Evolutionary conservation across 2,113 vertebrate genomes (phyloP).

Genomic region (Rissa tridactyla): DNA sequence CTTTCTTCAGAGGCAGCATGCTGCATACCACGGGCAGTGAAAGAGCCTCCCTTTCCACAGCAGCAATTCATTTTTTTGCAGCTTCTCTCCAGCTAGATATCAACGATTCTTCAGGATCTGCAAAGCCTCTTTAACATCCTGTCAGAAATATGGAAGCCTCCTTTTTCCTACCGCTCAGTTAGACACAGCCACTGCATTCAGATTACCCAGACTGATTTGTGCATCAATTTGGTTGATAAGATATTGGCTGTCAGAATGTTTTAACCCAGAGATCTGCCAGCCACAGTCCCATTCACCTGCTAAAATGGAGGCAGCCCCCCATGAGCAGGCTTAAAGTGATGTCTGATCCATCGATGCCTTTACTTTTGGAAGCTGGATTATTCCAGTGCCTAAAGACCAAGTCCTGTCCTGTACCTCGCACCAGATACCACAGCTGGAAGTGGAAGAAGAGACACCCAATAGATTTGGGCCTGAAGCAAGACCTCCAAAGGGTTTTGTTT

Average conservation of each 20-base stretch:
- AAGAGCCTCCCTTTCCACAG: background rate
- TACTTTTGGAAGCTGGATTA: background rate
- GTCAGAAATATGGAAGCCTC: background rate
- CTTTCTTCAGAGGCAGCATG: background rate
- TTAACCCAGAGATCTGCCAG: conserved; percentile 42
- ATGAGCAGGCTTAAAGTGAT: background rate
- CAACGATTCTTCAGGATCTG: conserved; percentile 11
- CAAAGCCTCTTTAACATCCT: conserved; percentile 30
- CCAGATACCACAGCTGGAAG: background rate
- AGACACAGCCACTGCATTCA: conserved; percentile 46
- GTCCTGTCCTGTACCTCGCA: background rate
- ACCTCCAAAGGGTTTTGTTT: background rate
- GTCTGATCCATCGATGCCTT: background rate
- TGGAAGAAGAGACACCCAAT: background rate
- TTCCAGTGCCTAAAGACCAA: background rate
- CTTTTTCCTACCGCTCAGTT: conserved; percentile 29
- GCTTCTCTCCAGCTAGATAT: background rate
- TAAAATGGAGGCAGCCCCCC: background rate
- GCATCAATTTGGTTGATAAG: conserved; percentile 42
- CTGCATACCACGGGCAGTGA: background rate
- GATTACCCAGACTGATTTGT: background rate
- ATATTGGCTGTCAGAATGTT: conserved; percentile 1
- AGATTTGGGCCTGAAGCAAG: background rate
- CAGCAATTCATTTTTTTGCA: conserved; percentile 30
- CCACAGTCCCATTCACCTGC: conserved; percentile 31